Percentiles rank a stretch among this genome's conserved stretches.
Evolutionary conservation across 1,140 invertebrate species (phyloP).

Genomic region (Formica exsecta): DNA sequence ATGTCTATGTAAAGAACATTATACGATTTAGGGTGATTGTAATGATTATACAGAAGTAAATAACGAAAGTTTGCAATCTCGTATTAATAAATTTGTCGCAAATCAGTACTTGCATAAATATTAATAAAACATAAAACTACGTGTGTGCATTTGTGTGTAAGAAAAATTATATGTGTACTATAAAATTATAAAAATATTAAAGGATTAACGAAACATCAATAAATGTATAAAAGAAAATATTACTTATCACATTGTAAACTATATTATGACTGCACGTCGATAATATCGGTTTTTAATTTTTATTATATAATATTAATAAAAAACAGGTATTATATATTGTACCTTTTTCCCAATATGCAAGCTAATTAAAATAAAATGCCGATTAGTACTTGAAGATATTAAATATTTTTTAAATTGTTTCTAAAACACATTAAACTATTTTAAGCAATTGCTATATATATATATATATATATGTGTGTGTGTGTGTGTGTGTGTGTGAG

Average conservation of each 20-base stretch:
- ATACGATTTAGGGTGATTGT: too few species aligned
- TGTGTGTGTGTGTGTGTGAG: too few species aligned
- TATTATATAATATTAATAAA: slow-evolving; percentile 65
- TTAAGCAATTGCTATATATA: slow-evolving; percentile 49
- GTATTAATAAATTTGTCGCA: slow-evolving; percentile 27
- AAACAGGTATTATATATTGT: slow-evolving; percentile 82
- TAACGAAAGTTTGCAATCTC: not conserved
- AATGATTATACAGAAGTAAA: not conserved
- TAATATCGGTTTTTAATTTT: slow-evolving; percentile 57
- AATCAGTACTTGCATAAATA: slow-evolving; percentile 30
- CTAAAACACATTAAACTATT: slow-evolving; percentile 47
- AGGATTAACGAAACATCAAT: slow-evolving; percentile 18
- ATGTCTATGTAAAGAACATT: not conserved
- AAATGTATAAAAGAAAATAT: slow-evolving; percentile 29
- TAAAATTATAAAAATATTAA: slow-evolving; percentile 61
- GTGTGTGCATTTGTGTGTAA: slow-evolving; percentile 4
- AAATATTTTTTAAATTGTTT: slow-evolving; percentile 59
- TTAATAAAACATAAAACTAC: slow-evolving; percentile 15
- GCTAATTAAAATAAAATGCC: slow-evolving; percentile 83
- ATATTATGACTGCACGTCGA: slow-evolving; percentile 14
- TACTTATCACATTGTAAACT: slow-evolving; percentile 21
- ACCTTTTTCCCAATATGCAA: slow-evolving; percentile 86
- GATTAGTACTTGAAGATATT: slow-evolving; percentile 69
- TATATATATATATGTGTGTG: too few species aligned
- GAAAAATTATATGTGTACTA: slow-evolving; percentile 10